Evolutionary conservation across 2,113 vertebrate species (phyloP), one percentile per base, ranked within the genome.

Genomic region (Odobenus rosmarus): DNA sequence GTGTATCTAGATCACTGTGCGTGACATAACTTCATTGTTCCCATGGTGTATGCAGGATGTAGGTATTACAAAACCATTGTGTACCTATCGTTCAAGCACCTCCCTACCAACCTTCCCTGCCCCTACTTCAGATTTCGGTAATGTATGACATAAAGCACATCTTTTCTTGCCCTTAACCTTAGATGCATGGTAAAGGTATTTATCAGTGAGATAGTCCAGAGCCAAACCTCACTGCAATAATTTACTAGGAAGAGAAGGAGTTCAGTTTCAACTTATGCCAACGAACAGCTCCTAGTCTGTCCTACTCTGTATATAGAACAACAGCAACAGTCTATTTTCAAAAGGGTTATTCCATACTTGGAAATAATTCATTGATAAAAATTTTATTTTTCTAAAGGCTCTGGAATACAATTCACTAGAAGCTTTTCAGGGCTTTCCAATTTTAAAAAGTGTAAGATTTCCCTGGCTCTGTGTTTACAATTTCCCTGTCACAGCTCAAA

Each of bases 301-400:
- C 53, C 59, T 62, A 82, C 55, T 92, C 61, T 24, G 14, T 21
- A 42, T 31, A 18, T 51, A 92, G 89, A 95, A 90, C 2, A 0
- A 36, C 11, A 92, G 23, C 62, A 67, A 69, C n/a, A 31, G 90
- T 80, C 33, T 92, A 5, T 61, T 96, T 96, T 95, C 57, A 76
- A 76, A 96, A 92, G 23, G 14, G 31, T 85, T 88, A 61, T 59
- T 16, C 33, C 57, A 67, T 23, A 49, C 72, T 96, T 95, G 62
- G 39, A 57, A 90, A 96, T 84, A 53, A 55, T 74, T 79, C n/a
- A 91, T 39, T 62, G 42, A 76, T 53, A 90, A 88, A 64, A 61
- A 81, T 69, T 84, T 91, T 46, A 61, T 86, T 96, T 97, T 87
- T 76, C 71, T 91, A 64, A 95, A 96, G 64, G 28, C 15, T 26